A percentile compares a stretch with the other conserved stretches of the same genome.
phyloP scores from a whole-genome alignment of 2,113 vertebrate species.

The Notiomystis cincta region DNA sequence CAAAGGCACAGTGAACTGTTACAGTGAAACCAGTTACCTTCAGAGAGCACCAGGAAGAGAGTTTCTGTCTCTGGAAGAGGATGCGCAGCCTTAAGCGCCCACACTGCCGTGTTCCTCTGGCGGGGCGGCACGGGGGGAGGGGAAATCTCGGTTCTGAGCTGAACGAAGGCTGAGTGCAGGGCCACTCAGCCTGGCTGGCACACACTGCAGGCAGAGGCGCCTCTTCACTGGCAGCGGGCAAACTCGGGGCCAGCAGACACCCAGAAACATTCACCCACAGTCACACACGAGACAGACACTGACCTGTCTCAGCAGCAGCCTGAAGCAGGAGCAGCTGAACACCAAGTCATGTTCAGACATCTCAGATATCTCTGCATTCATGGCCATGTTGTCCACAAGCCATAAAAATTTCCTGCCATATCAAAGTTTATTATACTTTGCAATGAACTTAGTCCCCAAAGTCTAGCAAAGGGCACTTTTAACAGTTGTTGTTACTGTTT shows the following conservation, averaged over 20 bases:
- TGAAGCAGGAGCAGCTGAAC: not conserved
- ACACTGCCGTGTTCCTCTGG: fast-evolving
- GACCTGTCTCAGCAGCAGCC: not conserved
- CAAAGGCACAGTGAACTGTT: not conserved
- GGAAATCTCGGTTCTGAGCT: fast-evolving
- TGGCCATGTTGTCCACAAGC: not conserved
- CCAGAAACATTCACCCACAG: not conserved
- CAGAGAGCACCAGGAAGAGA: not conserved
- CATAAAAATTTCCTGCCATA: not conserved
- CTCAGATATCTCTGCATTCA: not conserved
- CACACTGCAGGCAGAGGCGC: not conserved
- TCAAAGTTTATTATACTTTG: not conserved
- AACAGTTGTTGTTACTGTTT: not conserved
- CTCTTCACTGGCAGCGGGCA: fast-evolving
- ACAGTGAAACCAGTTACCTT: not conserved
- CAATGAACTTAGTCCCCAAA: not conserved
- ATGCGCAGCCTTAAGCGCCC: not conserved
- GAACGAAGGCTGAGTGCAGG: fast-evolving
- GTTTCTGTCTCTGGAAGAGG: not conserved
- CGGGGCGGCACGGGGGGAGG: fast-evolving
- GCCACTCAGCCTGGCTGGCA: not conserved
- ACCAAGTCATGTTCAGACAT: not conserved
- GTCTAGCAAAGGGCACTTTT: not conserved
- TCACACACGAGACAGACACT: not conserved
- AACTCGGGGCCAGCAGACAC: too few relatives aligned